phyloP scores from a whole-genome alignment of 2,888 invertebrate species.

The Germaria angustata region DNA sequence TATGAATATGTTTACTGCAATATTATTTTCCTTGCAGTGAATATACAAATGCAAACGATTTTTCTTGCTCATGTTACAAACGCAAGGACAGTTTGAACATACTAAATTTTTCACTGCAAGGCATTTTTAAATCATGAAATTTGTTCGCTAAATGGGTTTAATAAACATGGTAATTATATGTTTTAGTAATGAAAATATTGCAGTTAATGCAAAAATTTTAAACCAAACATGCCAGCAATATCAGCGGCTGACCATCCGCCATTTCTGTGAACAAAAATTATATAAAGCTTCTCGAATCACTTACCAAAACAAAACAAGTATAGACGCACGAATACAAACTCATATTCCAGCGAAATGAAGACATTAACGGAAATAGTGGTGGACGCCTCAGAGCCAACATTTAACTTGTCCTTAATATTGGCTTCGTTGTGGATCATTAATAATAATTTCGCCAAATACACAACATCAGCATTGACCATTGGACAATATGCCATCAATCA shows the following conservation, averaged over 20 bases:
- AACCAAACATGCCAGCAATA: background rate
- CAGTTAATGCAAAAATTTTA: constrained; percentile 23
- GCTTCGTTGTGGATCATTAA: constrained; percentile 75
- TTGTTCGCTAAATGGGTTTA: constrained; percentile 9
- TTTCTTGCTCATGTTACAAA: background rate
- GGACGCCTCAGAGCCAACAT: constrained; percentile 36
- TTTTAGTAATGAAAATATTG: constrained; percentile 17
- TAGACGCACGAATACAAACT: background rate
- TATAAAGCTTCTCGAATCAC: no score
- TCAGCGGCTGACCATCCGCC: background rate
- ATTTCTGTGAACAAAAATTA: background rate
- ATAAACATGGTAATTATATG: background rate
- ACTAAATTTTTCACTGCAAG: background rate
- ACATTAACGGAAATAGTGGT: constrained; percentile 38
- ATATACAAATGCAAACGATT: no score
- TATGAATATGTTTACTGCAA: no score
- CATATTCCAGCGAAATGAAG: constrained; percentile 10
- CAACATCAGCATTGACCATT: constrained; percentile 70
- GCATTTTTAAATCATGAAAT: background rate
- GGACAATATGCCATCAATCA: constrained; percentile 71
- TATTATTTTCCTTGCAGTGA: no score
- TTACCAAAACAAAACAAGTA: background rate
- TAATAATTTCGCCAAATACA: constrained; percentile 70
- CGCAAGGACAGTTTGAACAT: background rate
- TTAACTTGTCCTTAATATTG: constrained; percentile 73